Conservation (phyloP, 2,113 vertebrate species). For the Albula glossodonta region DNA sequence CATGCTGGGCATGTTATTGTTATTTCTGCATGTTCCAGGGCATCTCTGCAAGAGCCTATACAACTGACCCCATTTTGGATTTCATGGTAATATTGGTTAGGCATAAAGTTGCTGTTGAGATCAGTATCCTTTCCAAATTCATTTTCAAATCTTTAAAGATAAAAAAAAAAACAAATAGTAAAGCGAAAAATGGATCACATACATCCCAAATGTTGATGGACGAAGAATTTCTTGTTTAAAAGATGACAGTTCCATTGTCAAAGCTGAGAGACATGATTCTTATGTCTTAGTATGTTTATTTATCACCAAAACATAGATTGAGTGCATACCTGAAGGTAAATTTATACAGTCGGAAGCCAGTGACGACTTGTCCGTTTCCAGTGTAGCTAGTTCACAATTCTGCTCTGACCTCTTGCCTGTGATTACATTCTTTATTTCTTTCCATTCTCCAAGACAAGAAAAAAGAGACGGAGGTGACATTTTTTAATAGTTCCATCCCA, state of each 20-base stretch:
- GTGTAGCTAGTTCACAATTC: background rate
- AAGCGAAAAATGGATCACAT: background rate
- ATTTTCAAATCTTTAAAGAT: background rate
- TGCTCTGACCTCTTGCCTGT: background rate
- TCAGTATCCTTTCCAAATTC: background rate
- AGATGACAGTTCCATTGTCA: background rate
- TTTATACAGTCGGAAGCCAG: background rate
- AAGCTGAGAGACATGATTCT: no score
- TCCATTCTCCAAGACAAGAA: conserved; percentile 41
- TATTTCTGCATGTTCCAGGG: conserved; percentile 1
- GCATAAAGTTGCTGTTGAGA: background rate
- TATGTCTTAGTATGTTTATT: background rate
- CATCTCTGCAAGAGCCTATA: background rate
- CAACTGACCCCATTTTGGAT: background rate
- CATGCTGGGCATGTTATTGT: conserved; percentile 37
- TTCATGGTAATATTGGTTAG: background rate
- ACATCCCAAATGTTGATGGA: background rate
- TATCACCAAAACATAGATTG: background rate
- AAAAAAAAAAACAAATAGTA: background rate
- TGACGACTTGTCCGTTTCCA: background rate
- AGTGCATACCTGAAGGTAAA: background rate
- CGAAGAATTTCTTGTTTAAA: background rate
- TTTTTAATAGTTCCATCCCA: conserved; percentile 35
- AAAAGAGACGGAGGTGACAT: conserved; percentile 44
- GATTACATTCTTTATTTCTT: conserved; percentile 9